Conservation (phyloP, 2,797 vertebrate species). For the Sternarchorhynchus goeldii region DNA sequence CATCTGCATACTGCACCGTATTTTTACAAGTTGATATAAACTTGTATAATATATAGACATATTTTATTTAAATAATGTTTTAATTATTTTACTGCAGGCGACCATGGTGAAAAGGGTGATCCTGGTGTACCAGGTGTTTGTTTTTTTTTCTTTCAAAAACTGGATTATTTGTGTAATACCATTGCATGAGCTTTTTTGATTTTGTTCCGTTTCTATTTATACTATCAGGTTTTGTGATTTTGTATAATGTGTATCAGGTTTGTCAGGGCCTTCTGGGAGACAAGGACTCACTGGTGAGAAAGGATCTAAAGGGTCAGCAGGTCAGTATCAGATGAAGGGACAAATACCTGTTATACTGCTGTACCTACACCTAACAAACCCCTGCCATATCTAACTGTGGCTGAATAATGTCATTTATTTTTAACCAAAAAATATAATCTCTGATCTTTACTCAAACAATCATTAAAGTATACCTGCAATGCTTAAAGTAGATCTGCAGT, state of each 20-base stretch:
- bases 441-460: not conserved
- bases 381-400: too few species aligned
- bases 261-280: slow-evolving; percentile 80
- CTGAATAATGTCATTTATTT: not conserved
- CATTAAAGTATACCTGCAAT: too few species aligned
- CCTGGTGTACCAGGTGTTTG: slow-evolving; percentile 87
- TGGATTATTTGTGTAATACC: not conserved
- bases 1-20: not conserved
- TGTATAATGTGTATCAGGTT: slow-evolving; percentile 70
- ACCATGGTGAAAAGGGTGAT: slow-evolving; percentile 86
- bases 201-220: slow-evolving; percentile 18
- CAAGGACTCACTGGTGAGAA: slow-evolving; percentile 83
- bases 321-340: slow-evolving; percentile 67
- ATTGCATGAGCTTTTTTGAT: not conserved
- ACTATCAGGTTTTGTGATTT: slow-evolving; percentile 74
- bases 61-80: slow-evolving; percentile 21
- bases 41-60: not conserved
- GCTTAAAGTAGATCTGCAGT: not conserved
- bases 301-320: slow-evolving; percentile 85
- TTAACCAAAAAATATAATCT: too few species aligned
- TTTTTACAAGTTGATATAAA: not conserved
- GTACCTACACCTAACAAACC: not conserved
- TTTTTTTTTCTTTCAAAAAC: not conserved
- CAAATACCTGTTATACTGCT: not conserved
- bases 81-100: slow-evolving; percentile 74